Evolutionary conservation across 2,797 vertebrate genomes (phyloP), one percentile per base, ranked within the genome.

Genomic region (Protonibea diacanthus): DNA sequence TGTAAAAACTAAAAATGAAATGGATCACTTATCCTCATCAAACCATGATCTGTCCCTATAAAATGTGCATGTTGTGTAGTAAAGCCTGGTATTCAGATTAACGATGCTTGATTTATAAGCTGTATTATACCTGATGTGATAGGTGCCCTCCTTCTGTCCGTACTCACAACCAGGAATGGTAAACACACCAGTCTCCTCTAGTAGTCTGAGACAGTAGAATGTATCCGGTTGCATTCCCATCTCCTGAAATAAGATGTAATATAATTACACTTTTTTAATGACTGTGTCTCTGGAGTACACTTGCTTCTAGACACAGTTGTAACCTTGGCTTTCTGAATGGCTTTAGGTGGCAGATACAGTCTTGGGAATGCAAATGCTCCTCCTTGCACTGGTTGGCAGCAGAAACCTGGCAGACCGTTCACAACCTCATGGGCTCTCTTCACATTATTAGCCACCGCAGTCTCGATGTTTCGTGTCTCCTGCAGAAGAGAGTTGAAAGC

Each of bases 131-230:
- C 95, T 94, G 86, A 96, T 74, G 85, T 96, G 95, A 70, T 94
- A 23, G 40, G 92, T 95, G 13, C 90, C 94, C 7, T 92, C 83
- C 52, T 63, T 86, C 74, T 95, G 94, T 49, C 91, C 91, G 0
- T 78, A 90, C 3, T 89, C 81, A 44, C 64, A 92, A 6, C 96
- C 96, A 4, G 95, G 87, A 47, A 60, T 25, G 33, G 80, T 18
- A 0, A 91, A 53, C 71, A 96, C 77, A 6, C 95, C 95, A 0
- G 72, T 76, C 4, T 96, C 94, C 72, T 96, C 95, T 29, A 96
- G 86, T 21, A 96, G 85, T 67, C 52, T 79, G 8, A 75, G 17
- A 53, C 94, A 95, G 90, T 96, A 96, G 80, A 94, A 92, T 0
- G 83, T 42, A 49, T 96, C 95, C 1, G 95, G 93, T 14, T 90